Conservation (phyloP, 1,140 invertebrate species). For the Lordiphosa stackelbergi region DNA sequence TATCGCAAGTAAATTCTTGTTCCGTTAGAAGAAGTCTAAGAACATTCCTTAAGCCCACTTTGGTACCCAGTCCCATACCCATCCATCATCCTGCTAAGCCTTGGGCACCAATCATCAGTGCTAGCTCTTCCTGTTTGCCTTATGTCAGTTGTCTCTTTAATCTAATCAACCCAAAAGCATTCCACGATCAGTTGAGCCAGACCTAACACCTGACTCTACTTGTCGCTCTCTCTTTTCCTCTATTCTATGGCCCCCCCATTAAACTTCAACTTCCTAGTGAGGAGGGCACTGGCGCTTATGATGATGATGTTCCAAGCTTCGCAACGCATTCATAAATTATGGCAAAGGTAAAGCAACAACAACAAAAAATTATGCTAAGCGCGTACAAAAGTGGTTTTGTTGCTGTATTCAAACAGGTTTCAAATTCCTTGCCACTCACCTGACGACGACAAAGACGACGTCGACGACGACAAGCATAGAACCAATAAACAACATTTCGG, state of each 20-base stretch:
- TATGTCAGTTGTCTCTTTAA: constrained; percentile 13
- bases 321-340: constrained; percentile 70
- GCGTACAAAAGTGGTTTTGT: constrained; percentile 49
- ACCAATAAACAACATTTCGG: constrained; percentile 48
- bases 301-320: constrained; percentile 24
- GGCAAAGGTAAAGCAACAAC: constrained; percentile 21
- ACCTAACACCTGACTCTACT: constrained; percentile 34
- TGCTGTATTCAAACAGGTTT: constrained; percentile 63
- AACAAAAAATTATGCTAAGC: constrained; percentile 66
- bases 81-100: too few species aligned
- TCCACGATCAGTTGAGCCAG: constrained; percentile 7
- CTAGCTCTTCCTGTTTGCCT: constrained; percentile 3
- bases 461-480: constrained; percentile 8
- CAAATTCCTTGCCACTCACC: constrained; percentile 67
- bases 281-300: constrained; percentile 64
- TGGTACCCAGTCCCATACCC: too few species aligned
- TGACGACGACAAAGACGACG: constrained; percentile 26
- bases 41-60: too few species aligned
- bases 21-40: too few species aligned
- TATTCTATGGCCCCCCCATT: constrained; percentile 53
- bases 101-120: too few species aligned
- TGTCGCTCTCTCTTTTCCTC: neutral
- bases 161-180: constrained; percentile 43
- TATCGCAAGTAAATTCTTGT: too few species aligned
- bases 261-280: constrained; percentile 65